phyloP scores from a whole-genome alignment of 2,797 vertebrate species.

The Danio aesculapii region DNA sequence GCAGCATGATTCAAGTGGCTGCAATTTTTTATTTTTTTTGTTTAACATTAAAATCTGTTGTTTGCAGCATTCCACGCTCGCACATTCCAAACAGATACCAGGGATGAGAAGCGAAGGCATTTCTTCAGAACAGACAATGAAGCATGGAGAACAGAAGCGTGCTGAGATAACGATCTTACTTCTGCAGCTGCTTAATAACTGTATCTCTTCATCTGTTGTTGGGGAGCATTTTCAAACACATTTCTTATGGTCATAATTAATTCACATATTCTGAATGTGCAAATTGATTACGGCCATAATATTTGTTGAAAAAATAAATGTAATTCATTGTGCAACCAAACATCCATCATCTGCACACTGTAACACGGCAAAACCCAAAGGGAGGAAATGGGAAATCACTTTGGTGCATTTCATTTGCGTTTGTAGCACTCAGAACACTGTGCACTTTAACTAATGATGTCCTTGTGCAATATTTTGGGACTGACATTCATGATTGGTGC shows the following conservation, averaged over 20 bases:
- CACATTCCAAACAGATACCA: slow-evolving; percentile 13
- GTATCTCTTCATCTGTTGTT: slow-evolving; percentile 13
- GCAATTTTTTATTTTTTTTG: slow-evolving; percentile 6
- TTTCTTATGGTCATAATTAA: neutral
- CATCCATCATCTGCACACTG: neutral
- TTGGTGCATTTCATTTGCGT: neutral
- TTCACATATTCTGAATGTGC: slow-evolving; percentile 10
- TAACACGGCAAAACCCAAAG: neutral
- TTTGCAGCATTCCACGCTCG: neutral
- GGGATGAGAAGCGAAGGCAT: slow-evolving; percentile 4
- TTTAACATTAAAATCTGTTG: slow-evolving; percentile 40
- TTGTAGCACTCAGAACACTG: neutral
- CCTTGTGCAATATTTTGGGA: neutral
- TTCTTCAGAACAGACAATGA: slow-evolving; percentile 13
- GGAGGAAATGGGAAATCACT: neutral
- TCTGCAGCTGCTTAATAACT: slow-evolving; percentile 29
- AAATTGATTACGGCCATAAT: slow-evolving; percentile 10
- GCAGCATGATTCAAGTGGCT: slow-evolving; percentile 46
- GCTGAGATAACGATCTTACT: slow-evolving; percentile 35
- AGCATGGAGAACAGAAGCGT: neutral
- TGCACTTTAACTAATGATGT: slow-evolving; percentile 2
- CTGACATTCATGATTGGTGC: neutral
- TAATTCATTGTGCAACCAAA: neutral
- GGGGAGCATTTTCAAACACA: slow-evolving; percentile 9
- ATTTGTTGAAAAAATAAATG: neutral